These are phyloP conservation scores for Schrankia costaestrigalis DNA, from an alignment of 2,888 invertebrate species.

Conservation along the genomic window DNA sequence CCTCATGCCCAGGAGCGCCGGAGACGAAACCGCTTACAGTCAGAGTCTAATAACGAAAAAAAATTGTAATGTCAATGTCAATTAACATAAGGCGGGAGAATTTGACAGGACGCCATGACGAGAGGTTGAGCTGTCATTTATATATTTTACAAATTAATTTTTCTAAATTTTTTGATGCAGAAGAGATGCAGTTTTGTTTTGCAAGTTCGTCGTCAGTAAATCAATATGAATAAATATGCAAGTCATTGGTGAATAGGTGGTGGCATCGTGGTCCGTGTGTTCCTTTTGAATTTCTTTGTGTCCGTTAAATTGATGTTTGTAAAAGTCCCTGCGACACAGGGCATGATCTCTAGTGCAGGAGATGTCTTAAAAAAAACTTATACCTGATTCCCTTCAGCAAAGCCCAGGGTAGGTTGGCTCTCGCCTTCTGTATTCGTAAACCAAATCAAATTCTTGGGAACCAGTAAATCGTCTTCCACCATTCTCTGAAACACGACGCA, in stretches of 20 bases:
- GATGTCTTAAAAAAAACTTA: background rate
- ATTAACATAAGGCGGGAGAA: too few species aligned
- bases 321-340: too few species aligned
- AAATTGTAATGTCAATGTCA: background rate
- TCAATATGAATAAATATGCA: too few species aligned
- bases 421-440: conserved; percentile 36
- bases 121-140: background rate
- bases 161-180: too few species aligned
- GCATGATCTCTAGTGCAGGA: background rate
- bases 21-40: conserved; percentile 32
- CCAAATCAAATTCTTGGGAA: conserved; percentile 45
- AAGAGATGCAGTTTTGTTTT: too few species aligned
- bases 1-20: conserved; percentile 51
- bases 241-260: too few species aligned
- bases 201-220: too few species aligned
- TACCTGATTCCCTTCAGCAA: conserved; percentile 52
- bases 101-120: background rate
- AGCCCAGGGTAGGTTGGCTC: conserved; percentile 46
- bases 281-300: too few species aligned
- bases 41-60: conserved; percentile 46
- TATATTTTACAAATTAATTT: too few species aligned
- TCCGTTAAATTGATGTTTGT: too few species aligned
- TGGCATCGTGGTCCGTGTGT: too few species aligned
- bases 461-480: conserved; percentile 19
- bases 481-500: conserved; percentile 55